Evolutionary conservation across 2,113 vertebrate genomes (phyloP), one percentile per base, ranked within the genome.

Genomic region (Vicugna pacos): DNA sequence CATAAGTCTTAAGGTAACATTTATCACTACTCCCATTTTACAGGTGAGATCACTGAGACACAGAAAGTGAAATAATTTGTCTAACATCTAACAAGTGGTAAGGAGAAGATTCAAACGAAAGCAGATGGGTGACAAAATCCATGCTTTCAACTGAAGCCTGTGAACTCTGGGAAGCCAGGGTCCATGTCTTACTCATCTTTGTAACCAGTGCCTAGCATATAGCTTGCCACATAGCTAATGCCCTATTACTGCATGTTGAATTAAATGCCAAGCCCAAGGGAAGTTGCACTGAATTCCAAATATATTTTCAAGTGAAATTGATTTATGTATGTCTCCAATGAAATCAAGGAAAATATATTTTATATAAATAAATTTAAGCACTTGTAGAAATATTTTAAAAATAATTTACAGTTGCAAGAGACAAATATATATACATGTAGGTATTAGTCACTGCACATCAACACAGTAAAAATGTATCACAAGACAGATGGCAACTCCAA

Each of bases 401-500:
- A 95, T 96, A 95, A 92, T 93, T 97, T 91, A 83, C 10, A 81
- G 22, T 56, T 94, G 6, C 22, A 93, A 38, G 56, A 93, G 26
- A 67, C 17, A 11, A 91, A 93, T 96, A 81, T 52, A 89, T 30
- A 69, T 20, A 54, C 15, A 42, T n/a, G 3, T 35, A 82, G 62
- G 12, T 96, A 95, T 88, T 91, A 94, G 64, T 89, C 83, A 81
- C 17, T 81, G 14, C 5, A 92, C 62, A 83, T n/a, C 42, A 87
- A 75, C 83, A 89, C 88, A 94, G 72, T 91, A 83, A 96, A 92
- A 89, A 67, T 82, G 5, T 65, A 85, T 26, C 93, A 89, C 48
- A 97, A 97, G 91, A 96, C n/a, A 91, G 65, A 96, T 91, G 30
- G 67, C 32, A 95, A 88, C 75, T 96, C 76, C 38, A 26, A 88